Percentiles rank a stretch among this genome's conserved stretches.
These are phyloP conservation scores for Cynopterus brachyotis DNA, from an alignment of 2,113 vertebrate genomes.

Conservation along the genomic window DNA sequence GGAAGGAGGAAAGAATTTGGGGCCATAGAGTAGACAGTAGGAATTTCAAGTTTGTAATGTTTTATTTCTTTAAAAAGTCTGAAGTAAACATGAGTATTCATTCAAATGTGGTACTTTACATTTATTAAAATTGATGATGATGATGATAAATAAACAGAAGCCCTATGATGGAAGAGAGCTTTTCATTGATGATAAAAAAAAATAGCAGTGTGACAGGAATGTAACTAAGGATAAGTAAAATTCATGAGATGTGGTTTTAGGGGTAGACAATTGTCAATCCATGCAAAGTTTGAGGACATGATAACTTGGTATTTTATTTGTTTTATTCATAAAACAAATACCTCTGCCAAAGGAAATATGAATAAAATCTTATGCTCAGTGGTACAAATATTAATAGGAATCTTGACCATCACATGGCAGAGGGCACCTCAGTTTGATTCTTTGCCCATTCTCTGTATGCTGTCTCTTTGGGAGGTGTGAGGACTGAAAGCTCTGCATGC, in stretches of 20 bases:
- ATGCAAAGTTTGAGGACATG: neutral
- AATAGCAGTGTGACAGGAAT: neutral
- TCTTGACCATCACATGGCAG: neutral
- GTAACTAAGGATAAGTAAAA: neutral
- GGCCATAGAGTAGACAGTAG: neutral
- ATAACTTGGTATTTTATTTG: neutral
- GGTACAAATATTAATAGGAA: neutral
- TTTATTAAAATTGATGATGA: neutral
- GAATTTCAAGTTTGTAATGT: neutral
- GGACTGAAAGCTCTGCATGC: neutral
- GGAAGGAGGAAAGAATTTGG: neutral
- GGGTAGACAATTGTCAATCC: neutral
- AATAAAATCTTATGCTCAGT: neutral
- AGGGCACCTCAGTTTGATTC: neutral
- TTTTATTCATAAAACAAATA: slow-evolving; percentile 8
- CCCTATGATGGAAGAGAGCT: neutral
- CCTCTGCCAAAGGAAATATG: neutral
- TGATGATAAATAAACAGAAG: neutral
- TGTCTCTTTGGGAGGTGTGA: neutral
- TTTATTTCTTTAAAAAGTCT: neutral
- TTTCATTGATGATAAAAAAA: neutral
- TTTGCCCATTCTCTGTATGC: neutral
- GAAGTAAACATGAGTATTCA: neutral
- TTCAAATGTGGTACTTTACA: neutral
- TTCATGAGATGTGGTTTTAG: neutral